These are phyloP conservation scores for Zaprionus taronus DNA, from an alignment of 1,140 invertebrate species.

Conservation along the genomic window DNA sequence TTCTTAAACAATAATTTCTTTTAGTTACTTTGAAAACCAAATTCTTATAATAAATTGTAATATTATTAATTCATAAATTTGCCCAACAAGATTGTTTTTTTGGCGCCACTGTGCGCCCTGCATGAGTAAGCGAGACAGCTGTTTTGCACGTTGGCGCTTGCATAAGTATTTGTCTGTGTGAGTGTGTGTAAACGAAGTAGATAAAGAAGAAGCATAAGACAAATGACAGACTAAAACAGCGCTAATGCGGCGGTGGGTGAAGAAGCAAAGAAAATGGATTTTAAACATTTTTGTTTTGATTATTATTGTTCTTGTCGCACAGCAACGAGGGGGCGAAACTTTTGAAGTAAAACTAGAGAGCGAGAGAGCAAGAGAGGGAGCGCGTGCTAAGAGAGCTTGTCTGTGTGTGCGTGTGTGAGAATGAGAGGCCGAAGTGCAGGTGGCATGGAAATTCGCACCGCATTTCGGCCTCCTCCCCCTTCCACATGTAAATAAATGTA, in stretches of 20 bases:
- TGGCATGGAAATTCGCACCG: constrained; percentile 44
- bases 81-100: constrained; percentile 9
- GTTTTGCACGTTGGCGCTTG: constrained; percentile 53
- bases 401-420: constrained; percentile 13
- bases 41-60: not conserved
- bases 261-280: constrained; percentile 80
- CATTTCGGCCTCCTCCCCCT: not conserved
- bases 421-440: constrained; percentile 40
- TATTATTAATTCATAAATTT: constrained; percentile 9
- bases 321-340: constrained; percentile 57
- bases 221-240: constrained; percentile 77
- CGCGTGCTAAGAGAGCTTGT: not conserved
- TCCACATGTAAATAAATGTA: constrained; percentile 61
- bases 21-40: not conserved
- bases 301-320: constrained; percentile 79
- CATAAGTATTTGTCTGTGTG: constrained; percentile 43
- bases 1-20: too few relatives aligned
- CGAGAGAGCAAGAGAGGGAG: constrained; percentile 13
- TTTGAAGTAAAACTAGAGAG: constrained; percentile 52
- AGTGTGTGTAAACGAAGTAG: constrained; percentile 35
- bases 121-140: constrained; percentile 71
- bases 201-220: constrained; percentile 70
- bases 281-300: constrained; percentile 83
- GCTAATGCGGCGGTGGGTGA: constrained; percentile 59
- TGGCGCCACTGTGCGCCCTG: constrained; percentile 52